Evolutionary conservation across 2,113 vertebrate genomes (phyloP).

Genomic region (Salvator merianae): DNA sequence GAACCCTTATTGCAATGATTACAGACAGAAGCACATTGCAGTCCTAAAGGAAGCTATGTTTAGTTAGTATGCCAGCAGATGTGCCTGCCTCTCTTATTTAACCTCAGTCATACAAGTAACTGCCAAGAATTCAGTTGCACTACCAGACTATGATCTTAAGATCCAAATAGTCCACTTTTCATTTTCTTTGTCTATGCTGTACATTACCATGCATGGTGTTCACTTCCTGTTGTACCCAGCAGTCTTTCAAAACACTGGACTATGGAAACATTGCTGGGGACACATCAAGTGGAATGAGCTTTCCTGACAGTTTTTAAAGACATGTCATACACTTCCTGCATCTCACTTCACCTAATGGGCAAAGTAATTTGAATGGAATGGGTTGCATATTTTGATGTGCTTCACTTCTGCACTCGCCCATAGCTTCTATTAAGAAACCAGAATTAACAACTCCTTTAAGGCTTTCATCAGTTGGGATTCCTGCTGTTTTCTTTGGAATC

Average conservation of each 20-base stretch:
- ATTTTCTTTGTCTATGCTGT: neutral
- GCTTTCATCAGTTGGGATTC: constrained; percentile 46
- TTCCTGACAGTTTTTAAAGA: neutral
- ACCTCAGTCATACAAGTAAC: neutral
- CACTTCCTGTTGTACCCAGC: neutral
- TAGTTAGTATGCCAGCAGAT: neutral
- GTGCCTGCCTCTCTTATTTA: neutral
- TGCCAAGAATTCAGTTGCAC: neutral
- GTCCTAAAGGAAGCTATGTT: neutral
- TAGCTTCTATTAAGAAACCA: constrained; percentile 55
- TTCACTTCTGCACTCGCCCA: constrained; percentile 31
- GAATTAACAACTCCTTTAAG: constrained; percentile 49
- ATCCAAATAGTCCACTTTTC: neutral
- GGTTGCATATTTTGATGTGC: constrained; percentile 35
- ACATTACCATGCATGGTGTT: neutral
- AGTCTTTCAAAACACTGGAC: neutral
- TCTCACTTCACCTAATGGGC: neutral
- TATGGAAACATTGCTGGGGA: neutral
- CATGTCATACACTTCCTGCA: neutral
- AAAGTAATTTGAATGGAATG: constrained; percentile 7
- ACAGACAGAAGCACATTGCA: neutral
- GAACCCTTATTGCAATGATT: neutral
- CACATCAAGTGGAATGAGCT: constrained; percentile 1
- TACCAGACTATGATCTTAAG: neutral
- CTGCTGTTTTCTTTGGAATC: constrained; percentile 65